Conservation (phyloP, 2,113 vertebrate species). For the Dasyurus viverrinus region DNA sequence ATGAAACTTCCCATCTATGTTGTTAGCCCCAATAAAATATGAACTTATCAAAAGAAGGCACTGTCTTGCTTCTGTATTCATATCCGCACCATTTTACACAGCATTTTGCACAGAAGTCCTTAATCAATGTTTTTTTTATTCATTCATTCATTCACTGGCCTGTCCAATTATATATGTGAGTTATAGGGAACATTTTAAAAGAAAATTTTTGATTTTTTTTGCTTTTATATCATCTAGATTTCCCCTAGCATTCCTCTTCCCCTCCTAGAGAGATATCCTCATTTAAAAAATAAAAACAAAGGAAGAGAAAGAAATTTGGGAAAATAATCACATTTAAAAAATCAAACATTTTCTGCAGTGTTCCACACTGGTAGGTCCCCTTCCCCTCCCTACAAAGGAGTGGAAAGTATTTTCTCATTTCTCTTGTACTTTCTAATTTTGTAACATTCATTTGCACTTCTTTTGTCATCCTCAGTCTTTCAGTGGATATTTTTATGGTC, state of each 20-base stretch:
- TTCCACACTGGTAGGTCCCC: background rate
- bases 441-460: background rate
- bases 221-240: background rate
- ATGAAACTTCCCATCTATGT: no score
- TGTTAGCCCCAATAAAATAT: background rate
- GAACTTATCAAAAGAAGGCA: background rate
- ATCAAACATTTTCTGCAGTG: background rate
- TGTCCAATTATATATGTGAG: background rate
- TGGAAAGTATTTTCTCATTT: background rate
- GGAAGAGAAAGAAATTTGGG: background rate
- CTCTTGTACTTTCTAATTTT: background rate
- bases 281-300: background rate
- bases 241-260: background rate
- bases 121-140: background rate
- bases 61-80: background rate
- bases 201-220: background rate
- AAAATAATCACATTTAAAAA: background rate
- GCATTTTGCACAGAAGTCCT: background rate
- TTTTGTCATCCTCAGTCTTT: background rate
- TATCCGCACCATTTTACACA: background rate
- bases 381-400: background rate
- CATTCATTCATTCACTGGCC: background rate
- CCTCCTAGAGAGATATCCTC: background rate
- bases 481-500: background rate
- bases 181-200: background rate